These are phyloP conservation scores for Heliconius hortense DNA, from an alignment of 2,888 invertebrate species.

Conservation along the genomic window DNA sequence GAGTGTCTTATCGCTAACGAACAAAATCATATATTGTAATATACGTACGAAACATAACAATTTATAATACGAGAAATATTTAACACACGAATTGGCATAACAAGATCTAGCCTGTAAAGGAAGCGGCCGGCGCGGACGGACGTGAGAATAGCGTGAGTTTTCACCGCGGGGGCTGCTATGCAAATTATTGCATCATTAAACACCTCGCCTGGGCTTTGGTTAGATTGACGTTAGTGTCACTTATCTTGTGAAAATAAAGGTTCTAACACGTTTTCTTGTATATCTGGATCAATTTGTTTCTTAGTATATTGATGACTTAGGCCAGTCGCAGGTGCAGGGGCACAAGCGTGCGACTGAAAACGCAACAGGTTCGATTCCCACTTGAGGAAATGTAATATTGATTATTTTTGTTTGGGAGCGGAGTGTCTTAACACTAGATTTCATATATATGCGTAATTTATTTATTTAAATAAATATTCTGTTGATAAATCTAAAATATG, in stretches of 20 bases:
- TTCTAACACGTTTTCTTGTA: conserved; percentile 17
- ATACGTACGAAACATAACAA: background rate
- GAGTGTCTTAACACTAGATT: too few relatives aligned
- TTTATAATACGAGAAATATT: conserved; percentile 46
- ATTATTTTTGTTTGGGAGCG: background rate
- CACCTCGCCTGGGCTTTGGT: conserved; percentile 72
- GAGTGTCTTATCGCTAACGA: too few relatives aligned
- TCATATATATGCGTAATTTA: too few relatives aligned
- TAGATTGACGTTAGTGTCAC: conserved; percentile 65
- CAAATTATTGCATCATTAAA: conserved; percentile 81
- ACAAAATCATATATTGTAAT: conserved; percentile 34
- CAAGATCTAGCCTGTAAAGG: conserved; percentile 57
- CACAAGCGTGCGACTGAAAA: background rate
- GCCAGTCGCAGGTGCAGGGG: background rate
- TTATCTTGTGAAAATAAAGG: conserved; percentile 26
- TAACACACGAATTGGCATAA: conserved; percentile 57
- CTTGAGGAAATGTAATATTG: background rate
- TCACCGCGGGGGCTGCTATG: conserved; percentile 68
- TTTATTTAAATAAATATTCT: background rate
- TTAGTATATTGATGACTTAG: background rate
- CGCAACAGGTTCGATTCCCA: background rate
- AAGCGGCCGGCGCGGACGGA: conserved; percentile 56
- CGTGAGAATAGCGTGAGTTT: conserved; percentile 73
- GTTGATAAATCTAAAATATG: background rate
- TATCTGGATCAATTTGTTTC: background rate